Evolutionary conservation across 2,888 invertebrate genomes (phyloP), one percentile per base, ranked within the genome.

Genomic region (Quadriops clusia): DNA sequence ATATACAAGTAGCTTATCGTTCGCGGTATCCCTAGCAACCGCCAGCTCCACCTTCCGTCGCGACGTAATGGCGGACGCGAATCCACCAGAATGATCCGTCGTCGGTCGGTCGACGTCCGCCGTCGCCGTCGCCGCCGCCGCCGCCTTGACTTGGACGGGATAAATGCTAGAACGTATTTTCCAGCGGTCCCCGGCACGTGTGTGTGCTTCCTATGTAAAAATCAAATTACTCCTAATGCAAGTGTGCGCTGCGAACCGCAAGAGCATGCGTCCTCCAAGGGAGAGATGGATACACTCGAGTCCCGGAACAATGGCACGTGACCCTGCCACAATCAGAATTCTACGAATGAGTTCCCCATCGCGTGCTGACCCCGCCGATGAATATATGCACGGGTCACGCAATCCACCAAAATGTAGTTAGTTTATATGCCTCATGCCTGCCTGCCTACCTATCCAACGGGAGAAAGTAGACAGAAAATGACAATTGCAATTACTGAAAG

Each of bases 271-370:
- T 12, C 20, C 25, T 20, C 25, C 17, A 17, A 20, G 25, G 16
- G 25, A 31, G 25, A 31, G 17, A 23, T 33, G 28, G 35, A 30
- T 23, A 8, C 30, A 30, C n/a, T 29, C 38, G 33, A 34, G 36
- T 39, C 40, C n/a, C 42, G 31, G 35, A 51, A 53, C 47, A 52
- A 47, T 49, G 53, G 51, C 52, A 51, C 53, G 53, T 50, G 51
- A 49, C 49, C 45, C 47, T 47, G 42, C 50, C 52, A 50, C 53
- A 54, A 54, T 54, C 54, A 51, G 50, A 53, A 54, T 53, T 51
- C 51, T 49, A 47, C 49, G 51, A 52, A 50, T 42, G 50, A 49
- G 49, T 50, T 50, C 42, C 45, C 48, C 47, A 51, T 54, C 51
- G 54, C 54, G 54, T 52, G 54, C 49, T 47, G 40, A 44, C 44